A percentile compares a stretch with the other conserved stretches of the same genome.
Evolutionary conservation across 1,140 invertebrate genomes (phyloP).

Genomic region (Pinna nobilis): DNA sequence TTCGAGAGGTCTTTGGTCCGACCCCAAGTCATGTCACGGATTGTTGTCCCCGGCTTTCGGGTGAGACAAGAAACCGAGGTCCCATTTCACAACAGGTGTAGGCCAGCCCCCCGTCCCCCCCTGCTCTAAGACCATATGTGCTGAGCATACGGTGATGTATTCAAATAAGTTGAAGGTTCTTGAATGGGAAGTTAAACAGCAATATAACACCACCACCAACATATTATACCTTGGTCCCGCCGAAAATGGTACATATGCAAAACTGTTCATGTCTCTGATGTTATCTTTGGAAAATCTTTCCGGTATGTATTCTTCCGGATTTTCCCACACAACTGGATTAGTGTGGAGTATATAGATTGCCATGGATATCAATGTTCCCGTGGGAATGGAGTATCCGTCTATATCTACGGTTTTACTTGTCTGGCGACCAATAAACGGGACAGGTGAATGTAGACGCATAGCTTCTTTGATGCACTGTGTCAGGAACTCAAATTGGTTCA

Average conservation of each 20-base stretch:
- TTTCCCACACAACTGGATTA: constrained; percentile 61
- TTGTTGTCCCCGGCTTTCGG: too few species aligned
- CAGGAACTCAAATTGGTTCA: constrained; percentile 69
- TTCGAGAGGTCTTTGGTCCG: too few species aligned
- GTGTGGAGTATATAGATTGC: constrained; percentile 63
- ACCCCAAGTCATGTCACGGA: too few species aligned
- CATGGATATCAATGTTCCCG: constrained; percentile 46
- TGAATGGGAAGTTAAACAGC: too few species aligned
- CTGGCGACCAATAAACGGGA: constrained; percentile 83
- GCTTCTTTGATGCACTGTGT: constrained; percentile 73
- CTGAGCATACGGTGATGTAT: too few species aligned
- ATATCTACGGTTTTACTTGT: constrained; percentile 77
- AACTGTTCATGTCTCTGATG: constrained; percentile 52
- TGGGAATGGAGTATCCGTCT: constrained; percentile 54
- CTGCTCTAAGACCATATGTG: too few species aligned
- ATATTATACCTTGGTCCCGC: constrained; percentile 60
- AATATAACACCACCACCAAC: not conserved
- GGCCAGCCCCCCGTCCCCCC: too few species aligned
- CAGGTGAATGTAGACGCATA: constrained; percentile 70
- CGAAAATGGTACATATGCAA: constrained; percentile 63
- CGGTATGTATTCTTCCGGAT: constrained; percentile 53
- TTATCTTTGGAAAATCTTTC: constrained; percentile 60
- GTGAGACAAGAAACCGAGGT: too few species aligned
- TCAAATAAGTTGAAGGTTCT: too few species aligned
- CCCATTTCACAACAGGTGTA: too few species aligned